phyloP scores from a whole-genome alignment of 2,113 vertebrate genomes.

The Onychostruthus taczanowskii region DNA sequence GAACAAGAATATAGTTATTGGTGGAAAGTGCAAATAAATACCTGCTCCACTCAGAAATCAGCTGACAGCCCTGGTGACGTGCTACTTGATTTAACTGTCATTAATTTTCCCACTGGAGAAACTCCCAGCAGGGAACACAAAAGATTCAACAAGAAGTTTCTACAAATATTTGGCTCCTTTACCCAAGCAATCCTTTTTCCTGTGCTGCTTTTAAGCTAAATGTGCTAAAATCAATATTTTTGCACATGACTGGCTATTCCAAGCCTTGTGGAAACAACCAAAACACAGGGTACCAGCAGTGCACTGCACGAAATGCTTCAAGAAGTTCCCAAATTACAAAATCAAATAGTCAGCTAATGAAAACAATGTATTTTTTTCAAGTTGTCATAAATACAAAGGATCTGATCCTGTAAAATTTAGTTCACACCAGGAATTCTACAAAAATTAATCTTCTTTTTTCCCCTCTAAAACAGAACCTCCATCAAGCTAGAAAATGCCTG shows the following conservation, averaged over 20 bases:
- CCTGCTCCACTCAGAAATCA: slow-evolving; percentile 11
- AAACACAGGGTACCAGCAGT: background rate
- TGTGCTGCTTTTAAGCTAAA: background rate
- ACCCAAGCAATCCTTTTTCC: background rate
- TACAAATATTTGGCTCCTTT: background rate
- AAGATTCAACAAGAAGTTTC: background rate
- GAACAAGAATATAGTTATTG: background rate
- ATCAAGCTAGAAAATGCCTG: background rate
- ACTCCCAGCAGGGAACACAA: background rate
- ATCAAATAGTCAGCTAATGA: background rate
- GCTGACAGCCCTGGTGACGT: background rate
- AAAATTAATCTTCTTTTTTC: background rate
- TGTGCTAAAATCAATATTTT: background rate
- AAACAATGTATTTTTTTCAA: background rate
- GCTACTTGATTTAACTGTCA: slow-evolving; percentile 23
- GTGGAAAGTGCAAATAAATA: slow-evolving; percentile 43
- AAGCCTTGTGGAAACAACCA: background rate
- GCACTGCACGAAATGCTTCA: background rate
- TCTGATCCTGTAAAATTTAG: background rate
- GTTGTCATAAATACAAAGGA: background rate
- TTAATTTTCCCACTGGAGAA: slow-evolving; percentile 7
- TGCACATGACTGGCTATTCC: background rate
- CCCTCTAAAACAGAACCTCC: background rate
- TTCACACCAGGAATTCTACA: background rate
- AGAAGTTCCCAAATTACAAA: background rate